Base-by-base conservation (phyloP, 2,797 vertebrate species). In the Tapirus indicus region DNA sequence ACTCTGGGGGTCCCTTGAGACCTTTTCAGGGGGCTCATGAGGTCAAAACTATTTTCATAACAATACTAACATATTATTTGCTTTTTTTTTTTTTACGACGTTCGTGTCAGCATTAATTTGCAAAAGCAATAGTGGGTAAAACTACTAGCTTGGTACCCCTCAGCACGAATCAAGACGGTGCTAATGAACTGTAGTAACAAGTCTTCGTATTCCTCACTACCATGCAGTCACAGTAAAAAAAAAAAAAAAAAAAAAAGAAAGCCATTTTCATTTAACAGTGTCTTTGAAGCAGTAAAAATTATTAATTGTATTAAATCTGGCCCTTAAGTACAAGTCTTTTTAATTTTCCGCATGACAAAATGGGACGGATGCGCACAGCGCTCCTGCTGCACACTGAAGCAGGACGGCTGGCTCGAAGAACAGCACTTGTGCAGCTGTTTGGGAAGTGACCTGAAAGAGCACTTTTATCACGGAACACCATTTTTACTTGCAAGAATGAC, bases 351-450 rank as follows among this genome's bases (percentile, higher is more conserved):
- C 38, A 41, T 5, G 35, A 75, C 29, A 60, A 68, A 86, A 71
- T 0, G 20, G 23, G 18, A 35, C 3, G 17, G 2, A 2, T 0
- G 14, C 41, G 38, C 8, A 21, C 1, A 49, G 84, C 6, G 12
- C 71, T 32, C 69, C 74, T 12, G 32, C 74, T 23, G 16, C 4
- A 16, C 6, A 8, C 41, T 10, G 9, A 79, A 35, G 75, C 5
- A 21, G 1, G 27, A 35, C 0, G 0, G 29, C 2, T 32, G 14
- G 18, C 52, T 38, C n/a, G 7, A 64, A 79, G 38, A 47, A 18
- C 66, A 41, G 78, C 32, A 14, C 21, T 2, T 6, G n/a, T 3
- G 41, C 11, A 54, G 49, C 0, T 6, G 6, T 14, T 4, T 38
- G 25, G 32, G n/a, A 47, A 68, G 77, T 25, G n/a, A 7, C 44